A percentile compares a stretch with the other conserved stretches of the same genome.
Evolutionary conservation across 2,888 invertebrate species (phyloP).

Genomic region (Galerucella calmariensis): DNA sequence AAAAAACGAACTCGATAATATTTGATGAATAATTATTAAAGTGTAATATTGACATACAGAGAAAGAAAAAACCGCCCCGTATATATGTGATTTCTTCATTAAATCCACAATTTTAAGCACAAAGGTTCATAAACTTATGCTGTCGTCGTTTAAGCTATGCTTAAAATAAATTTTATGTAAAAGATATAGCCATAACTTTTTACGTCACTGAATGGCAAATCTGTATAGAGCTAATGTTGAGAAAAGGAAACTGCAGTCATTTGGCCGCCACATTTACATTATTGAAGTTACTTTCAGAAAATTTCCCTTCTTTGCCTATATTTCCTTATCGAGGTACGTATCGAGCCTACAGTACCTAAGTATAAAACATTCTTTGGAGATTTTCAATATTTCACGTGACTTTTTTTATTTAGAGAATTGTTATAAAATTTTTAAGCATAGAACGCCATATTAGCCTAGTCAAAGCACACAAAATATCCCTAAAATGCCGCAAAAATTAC

Average conservation of each 20-base stretch:
- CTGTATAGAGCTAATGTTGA: conserved; percentile 23
- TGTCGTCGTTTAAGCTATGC: background rate
- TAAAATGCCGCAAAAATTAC: too few relatives aligned
- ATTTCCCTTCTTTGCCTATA: conserved; percentile 25
- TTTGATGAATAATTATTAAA: conserved; percentile 9
- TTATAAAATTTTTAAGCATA: too few relatives aligned
- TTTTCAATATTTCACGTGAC: background rate
- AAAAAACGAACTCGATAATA: conserved; percentile 25
- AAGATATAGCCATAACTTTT: conserved; percentile 20
- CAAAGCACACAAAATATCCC: too few relatives aligned
- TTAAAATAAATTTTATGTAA: conserved; percentile 15
- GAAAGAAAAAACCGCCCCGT: background rate
- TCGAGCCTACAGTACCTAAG: background rate
- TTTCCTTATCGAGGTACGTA: background rate
- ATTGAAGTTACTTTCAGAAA: conserved; percentile 32
- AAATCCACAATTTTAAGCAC: background rate
- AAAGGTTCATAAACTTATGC: conserved; percentile 1
- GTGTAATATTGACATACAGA: background rate
- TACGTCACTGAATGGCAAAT: conserved; percentile 18
- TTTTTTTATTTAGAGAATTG: too few relatives aligned
- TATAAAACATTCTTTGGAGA: background rate
- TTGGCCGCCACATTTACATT: conserved; percentile 37
- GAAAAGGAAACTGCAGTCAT: conserved; percentile 38
- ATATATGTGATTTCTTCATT: background rate
- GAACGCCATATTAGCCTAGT: too few relatives aligned